Evolutionary conservation across 1,140 invertebrate species (phyloP), one percentile per base, ranked within the genome.

Genomic region (Tenebrio molitor): DNA sequence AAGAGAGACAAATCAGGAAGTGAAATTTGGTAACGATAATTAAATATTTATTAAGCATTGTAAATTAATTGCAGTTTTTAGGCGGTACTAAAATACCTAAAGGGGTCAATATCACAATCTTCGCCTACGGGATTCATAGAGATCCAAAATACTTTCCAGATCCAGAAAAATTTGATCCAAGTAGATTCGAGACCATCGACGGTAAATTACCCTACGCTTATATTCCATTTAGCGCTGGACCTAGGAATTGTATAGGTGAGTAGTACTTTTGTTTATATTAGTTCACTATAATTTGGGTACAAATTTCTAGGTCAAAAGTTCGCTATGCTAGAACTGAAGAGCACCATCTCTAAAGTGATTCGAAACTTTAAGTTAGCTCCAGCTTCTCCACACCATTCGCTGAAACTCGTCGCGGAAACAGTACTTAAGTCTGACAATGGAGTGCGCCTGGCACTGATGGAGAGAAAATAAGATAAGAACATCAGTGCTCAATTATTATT

Each of bases 151-250:
- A 88, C 21, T 95, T 89, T 80, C 86, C 88, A 16, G 86, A 95
- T 63, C 93, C 94, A 0, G 87, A 91, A 21, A 83, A 84, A 62
- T 95, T 93, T 79, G 87, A 94, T 81, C 93, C 94, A 0, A 91
- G 94, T 63, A 85, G 92, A 77, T 95, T 95, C 82, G 87, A 89
- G 74, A 88, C 90, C 76, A 83, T 83, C 19, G 81, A 81, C 16
- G 84, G 87, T 21, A 84, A 89, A 66, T 85, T 90, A 78, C 88
- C 89, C 0, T 91, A 86, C 76, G 85, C 89, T 1, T 94, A 91
- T 75, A 87, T 93, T 15, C 91, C 92, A 5, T 94, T 94, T 79
- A 92, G 91, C 76, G 92, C 90, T 34, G 92, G 92, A 1, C 88
- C 89, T 0, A 86, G 92, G 71, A 93, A 93, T 79, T 94, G 91